Base-by-base conservation (phyloP, 37 sponge, comb jelly and placozoan genomes). In the Ianthella basta region DNA sequence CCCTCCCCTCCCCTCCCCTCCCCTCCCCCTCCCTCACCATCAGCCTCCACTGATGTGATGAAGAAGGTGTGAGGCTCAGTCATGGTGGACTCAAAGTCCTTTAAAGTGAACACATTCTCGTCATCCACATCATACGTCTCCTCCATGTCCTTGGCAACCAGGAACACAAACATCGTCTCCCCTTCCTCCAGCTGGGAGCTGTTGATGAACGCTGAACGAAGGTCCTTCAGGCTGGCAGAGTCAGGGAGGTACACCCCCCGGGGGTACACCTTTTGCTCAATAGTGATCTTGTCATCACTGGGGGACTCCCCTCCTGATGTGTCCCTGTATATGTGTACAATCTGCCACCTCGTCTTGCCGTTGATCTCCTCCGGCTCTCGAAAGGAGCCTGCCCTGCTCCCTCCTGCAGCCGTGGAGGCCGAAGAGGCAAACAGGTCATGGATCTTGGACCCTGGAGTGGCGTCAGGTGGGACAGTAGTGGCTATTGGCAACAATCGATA, bases 121-220 rank as follows among this genome's bases (percentile, higher is more conserved):
- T 66, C 82, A 23, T 84, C 88, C 30, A 91, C 82, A 0, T 32
- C 78, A 73, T 81, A 60, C 0, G 54, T 37, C 29, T 87, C 88
- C 32, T 86, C 85, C 34, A 74, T 77, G 25, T 81, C 81, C 41
- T 81, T 80, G 15, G 85, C 57, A 8, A 27, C 36, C 56, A 87
- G 77, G 72, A 91, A 87, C 33, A 55, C 69, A 68, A 91, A 91
- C 23, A 68, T 39, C 53, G 12, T 25, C 24, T 84, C 59, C 12
- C 79, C 82, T 4, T n/a, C 33, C 19, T 90, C 91, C 65, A 85
- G 15, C 60, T 87, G 88, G 12, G 60, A 35, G 13, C 83, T 68
- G 14, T 90, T 88, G 24, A 93, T 54, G 57, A 93, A 93, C 23
- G 60, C 83, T 60, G 86, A 77, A 27, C 94, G 41, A 23, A 93